Base-by-base conservation (phyloP, 2,888 invertebrate genomes). In the Oeneis ivallda region DNA sequence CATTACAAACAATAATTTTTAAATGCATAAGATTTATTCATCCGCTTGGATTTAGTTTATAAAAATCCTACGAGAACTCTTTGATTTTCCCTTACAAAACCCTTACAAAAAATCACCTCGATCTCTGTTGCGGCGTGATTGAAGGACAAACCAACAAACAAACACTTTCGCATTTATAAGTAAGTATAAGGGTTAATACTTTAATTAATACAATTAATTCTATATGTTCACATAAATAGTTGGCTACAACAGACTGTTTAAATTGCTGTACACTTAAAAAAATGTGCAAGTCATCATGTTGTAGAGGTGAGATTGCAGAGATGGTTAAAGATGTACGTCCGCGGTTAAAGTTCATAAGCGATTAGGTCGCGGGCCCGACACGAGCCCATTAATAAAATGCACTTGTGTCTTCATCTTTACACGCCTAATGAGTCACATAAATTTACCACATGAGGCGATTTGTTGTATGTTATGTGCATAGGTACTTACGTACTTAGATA, bases 341-440 rank as follows among this genome's bases (percentile, higher is more conserved):
- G 45, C 41, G 52, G 54, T 64, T 59, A 59, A 56, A 68, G 61
- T 63, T 65, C 60, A 57, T 41, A 49, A 68, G 64, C 65, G 67
- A 66, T 66, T 65, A 64, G 70, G 70, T 71, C 68, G 67, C 66
- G 62, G 58, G 65, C 57, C 65, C 61, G 64, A 53, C 65, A 64
- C 56, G 53, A 60, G 43, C 58, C 53, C 70, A 69, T 72, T 71
- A 69, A 69, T 66, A 65, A 34, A 58, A 34, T 45, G 58, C 47
- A 58, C 56, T 56, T 17, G 56, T 41, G 56, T 56, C 56, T 56
- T 56, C 56, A 56, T 56, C 56, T 56, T 39, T 41, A 56, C 56
- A 56, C 56, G 19, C 19, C 11, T 56, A 41, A 56, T 56, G 56
- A 56, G 56, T 3, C 39, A 11, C 19, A 56, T 56, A 56, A 56